Evolutionary conservation across 2,797 vertebrate species (phyloP).

Genomic region (Vireo griseus): DNA sequence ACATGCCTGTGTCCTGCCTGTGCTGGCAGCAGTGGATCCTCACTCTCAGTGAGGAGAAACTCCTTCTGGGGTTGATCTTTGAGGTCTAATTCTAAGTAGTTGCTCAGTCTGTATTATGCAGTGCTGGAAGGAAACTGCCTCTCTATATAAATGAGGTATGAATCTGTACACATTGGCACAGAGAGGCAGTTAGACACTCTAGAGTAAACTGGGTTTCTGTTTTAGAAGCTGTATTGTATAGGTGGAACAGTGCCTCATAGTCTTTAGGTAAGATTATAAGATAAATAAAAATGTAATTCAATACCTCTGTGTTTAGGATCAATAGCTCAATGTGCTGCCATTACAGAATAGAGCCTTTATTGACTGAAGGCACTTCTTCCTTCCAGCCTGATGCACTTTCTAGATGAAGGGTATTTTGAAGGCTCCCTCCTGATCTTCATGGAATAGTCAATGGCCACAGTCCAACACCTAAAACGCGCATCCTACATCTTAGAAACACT

Average conservation of each 20-base stretch:
- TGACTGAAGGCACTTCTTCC: not conserved
- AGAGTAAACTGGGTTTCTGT: not conserved
- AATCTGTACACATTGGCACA: not conserved
- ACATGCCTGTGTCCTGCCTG: not conserved
- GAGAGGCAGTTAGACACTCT: not conserved
- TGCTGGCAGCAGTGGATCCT: not conserved
- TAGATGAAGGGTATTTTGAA: not conserved
- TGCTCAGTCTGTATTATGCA: not conserved
- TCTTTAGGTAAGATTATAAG: not conserved
- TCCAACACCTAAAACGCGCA: fast-evolving
- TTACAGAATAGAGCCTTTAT: not conserved
- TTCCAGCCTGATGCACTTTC: not conserved
- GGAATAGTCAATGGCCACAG: not conserved
- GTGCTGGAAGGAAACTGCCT: not conserved
- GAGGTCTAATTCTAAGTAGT: not conserved
- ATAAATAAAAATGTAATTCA: not conserved
- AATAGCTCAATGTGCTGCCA: not conserved
- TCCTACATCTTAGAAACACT: not conserved
- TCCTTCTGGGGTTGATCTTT: not conserved
- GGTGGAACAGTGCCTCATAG: not conserved
- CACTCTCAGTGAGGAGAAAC: not conserved
- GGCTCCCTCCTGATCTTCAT: not conserved
- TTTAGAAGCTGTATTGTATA: not conserved
- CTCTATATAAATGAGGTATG: not conserved
- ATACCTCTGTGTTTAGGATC: not conserved